These are phyloP conservation scores for Pelodiscus sinensis DNA, from an alignment of 2,113 vertebrate species.

Conservation along the genomic window DNA sequence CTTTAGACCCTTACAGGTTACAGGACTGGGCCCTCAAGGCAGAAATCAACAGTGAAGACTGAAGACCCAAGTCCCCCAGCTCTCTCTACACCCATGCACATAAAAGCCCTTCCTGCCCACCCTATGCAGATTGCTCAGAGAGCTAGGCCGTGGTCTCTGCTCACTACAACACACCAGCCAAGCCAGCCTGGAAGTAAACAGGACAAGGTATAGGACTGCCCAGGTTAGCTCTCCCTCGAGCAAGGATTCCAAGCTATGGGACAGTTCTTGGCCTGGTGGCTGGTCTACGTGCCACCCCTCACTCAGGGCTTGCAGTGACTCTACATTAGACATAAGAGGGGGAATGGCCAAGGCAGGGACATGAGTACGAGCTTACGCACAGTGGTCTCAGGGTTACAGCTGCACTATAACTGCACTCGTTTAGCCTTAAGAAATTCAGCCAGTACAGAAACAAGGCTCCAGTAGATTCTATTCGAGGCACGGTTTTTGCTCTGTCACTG, in stretches of 20 bases:
- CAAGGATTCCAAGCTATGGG: background rate
- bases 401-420: background rate
- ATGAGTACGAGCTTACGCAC: background rate
- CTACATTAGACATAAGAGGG: background rate
- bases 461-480: background rate
- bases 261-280: background rate
- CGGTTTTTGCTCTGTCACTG: background rate
- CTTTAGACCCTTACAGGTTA: background rate
- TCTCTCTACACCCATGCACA: background rate
- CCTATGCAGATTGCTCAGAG: background rate
- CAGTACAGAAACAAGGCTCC: background rate
- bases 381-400: background rate
- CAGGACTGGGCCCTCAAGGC: background rate
- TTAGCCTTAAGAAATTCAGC: background rate
- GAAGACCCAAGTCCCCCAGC: background rate
- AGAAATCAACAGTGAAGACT: background rate
- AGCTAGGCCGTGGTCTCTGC: background rate
- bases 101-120: background rate
- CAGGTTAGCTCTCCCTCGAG: background rate
- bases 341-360: too few relatives aligned
- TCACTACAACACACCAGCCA: background rate
- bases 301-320: too few relatives aligned
- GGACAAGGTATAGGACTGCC: background rate
- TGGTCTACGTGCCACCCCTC: background rate
- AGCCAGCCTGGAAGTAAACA: background rate